Conservation (phyloP, 2,113 vertebrate genomes). For the Menura novaehollandiae region DNA sequence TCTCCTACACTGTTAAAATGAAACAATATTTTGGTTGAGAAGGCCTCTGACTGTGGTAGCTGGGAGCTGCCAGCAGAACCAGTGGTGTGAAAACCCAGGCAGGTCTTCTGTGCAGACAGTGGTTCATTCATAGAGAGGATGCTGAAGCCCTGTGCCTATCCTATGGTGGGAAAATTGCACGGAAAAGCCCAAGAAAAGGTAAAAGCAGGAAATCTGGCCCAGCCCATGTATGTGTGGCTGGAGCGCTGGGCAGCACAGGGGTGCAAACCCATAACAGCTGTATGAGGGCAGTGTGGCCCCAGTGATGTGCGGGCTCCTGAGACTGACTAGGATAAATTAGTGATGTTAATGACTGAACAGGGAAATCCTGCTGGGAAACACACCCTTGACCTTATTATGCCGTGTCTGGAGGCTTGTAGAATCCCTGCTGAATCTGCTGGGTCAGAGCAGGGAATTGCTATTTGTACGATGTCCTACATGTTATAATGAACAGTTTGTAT, state of each 20-base stretch:
- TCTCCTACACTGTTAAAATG: background rate
- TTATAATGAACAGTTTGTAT: background rate
- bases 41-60: background rate
- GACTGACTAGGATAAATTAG: background rate
- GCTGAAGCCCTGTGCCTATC: background rate
- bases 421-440: background rate
- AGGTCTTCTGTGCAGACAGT: background rate
- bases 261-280: background rate
- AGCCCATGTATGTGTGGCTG: accelerated
- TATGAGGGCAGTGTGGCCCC: background rate
- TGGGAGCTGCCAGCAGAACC: background rate
- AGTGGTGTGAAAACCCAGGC: background rate
- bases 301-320: background rate
- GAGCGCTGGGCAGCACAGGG: background rate
- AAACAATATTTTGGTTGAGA: background rate
- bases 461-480: background rate
- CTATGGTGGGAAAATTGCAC: background rate
- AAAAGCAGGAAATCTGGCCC: background rate
- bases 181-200: background rate
- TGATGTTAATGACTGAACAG: background rate
- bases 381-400: background rate
- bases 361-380: background rate
- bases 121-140: background rate
- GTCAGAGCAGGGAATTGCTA: background rate
- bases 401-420: background rate